These are phyloP conservation scores for Nothobranchius furzeri DNA, from an alignment of 2,113 vertebrate species.

Conservation along the genomic window DNA sequence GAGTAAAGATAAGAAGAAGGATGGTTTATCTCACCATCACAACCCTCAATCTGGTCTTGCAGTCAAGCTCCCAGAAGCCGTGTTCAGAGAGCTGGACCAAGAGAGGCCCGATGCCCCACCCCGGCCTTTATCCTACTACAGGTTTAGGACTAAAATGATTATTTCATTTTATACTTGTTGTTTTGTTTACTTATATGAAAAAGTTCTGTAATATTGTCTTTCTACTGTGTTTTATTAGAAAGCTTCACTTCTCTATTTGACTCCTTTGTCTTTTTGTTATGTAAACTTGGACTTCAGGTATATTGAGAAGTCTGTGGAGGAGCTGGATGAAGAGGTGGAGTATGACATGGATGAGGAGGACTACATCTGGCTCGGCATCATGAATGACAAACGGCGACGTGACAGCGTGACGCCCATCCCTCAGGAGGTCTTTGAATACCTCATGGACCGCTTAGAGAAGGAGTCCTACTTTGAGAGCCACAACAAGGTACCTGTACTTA, in stretches of 20 bases:
- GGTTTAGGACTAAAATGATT: constrained; percentile 71
- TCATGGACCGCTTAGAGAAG: constrained; percentile 98
- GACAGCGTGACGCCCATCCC: constrained; percentile 93
- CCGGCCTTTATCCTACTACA: constrained; percentile 94
- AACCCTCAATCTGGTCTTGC: constrained; percentile 84
- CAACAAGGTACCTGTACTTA: constrained; percentile 85
- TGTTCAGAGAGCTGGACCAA: constrained; percentile 95
- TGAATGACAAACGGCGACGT: constrained; percentile 93
- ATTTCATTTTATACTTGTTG: too few relatives aligned
- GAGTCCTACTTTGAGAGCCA: constrained; percentile 99
- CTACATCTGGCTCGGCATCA: constrained; percentile 99
- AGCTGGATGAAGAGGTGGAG: constrained; percentile 97
- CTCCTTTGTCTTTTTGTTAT: not conserved
- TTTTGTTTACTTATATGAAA: not conserved
- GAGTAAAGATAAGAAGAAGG: constrained; percentile 96
- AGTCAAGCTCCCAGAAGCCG: constrained; percentile 94
- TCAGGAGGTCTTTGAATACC: constrained; percentile 97
- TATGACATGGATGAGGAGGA: constrained; percentile 99
- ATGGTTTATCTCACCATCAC: constrained; percentile 88
- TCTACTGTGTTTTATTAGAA: not conserved
- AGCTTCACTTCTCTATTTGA: not conserved
- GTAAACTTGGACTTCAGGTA: constrained; percentile 80
- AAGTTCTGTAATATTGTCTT: too few relatives aligned
- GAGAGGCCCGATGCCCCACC: constrained; percentile 90
- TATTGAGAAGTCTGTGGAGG: constrained; percentile 97